Conservation (phyloP, 2,888 invertebrate genomes). For the Spisula subtruncata region DNA sequence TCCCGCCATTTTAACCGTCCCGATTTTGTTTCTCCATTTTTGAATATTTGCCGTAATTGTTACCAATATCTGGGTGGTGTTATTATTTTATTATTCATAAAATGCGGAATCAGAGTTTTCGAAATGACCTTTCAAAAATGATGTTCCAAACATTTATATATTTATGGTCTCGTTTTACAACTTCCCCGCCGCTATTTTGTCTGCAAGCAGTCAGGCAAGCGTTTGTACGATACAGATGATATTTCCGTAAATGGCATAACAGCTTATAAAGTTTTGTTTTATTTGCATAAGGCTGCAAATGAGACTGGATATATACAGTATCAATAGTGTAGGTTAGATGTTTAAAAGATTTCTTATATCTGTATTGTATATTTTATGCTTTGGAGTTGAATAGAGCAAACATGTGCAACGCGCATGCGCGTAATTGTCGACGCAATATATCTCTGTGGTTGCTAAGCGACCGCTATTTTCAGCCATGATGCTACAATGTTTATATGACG, state of each 20-base stretch:
- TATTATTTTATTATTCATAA: neutral
- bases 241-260: neutral
- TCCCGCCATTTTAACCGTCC: neutral
- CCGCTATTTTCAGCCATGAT: neutral
- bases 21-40: too few species aligned
- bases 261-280: neutral
- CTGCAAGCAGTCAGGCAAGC: neutral
- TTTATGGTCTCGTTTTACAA: slow-evolving; percentile 12
- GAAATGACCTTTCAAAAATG: neutral
- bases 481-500: neutral
- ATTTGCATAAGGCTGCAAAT: neutral
- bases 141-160: neutral
- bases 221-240: neutral
- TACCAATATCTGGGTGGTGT: neutral
- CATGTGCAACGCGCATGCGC: neutral
- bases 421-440: neutral
- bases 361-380: neutral
- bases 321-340: too few species aligned
- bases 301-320: too few species aligned
- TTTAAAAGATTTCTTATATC: neutral
- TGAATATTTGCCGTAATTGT: neutral
- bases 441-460: neutral
- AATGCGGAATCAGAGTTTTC: neutral
- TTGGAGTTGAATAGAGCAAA: neutral
- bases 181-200: neutral